Evolutionary conservation across 2,113 vertebrate species (phyloP), one percentile per base, ranked within the genome.

Genomic region (Chionis minor): DNA sequence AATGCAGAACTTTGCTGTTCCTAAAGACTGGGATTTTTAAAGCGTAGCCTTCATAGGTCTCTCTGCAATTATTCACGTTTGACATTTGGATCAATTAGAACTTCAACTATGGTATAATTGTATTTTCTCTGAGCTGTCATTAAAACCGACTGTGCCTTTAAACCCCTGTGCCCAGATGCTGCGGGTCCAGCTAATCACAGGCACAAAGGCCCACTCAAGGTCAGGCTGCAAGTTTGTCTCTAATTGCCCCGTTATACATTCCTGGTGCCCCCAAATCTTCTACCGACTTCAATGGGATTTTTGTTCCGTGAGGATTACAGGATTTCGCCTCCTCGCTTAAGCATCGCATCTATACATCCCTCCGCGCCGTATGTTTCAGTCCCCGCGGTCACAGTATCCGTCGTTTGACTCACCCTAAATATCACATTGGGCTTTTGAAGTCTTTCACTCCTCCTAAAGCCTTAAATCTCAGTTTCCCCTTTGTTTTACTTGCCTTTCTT

Each of bases 191-290:
- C 90, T 97, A 96, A 96, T 96, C 90, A 86, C 80, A 93, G 72
- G 86, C 92, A 96, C 95, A 97, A 96, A 93, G 90, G 72, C 96
- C 47, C 90, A 94, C 86, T 93, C 96, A 96, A 97, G 94, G 95
- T 96, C 95, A 96, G 88, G 69, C 95, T 90, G 75, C 67, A 74
- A 96, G 94, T 94, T 94, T 74, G 79, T 78, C 88, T 88, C 94
- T 97, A 97, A 97, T 97, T 95, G 94, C 96, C 79, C 38, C 32
- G 94, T 92, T 95, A 84, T 56, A 95, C 95, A 96, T 97, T 97
- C 96, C 88, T 96, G 75, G 72, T 86, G 92, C 92, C 84, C 67
- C 7, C 82, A 96, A 96, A 97, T 94, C 96, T 97, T 93, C 83
- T 78, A 67, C 72, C 0, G 14, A 92, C 92, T 96, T 96, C 94